Base-by-base conservation (phyloP, 2,888 invertebrate species). In the Platerodrilus igneus region DNA sequence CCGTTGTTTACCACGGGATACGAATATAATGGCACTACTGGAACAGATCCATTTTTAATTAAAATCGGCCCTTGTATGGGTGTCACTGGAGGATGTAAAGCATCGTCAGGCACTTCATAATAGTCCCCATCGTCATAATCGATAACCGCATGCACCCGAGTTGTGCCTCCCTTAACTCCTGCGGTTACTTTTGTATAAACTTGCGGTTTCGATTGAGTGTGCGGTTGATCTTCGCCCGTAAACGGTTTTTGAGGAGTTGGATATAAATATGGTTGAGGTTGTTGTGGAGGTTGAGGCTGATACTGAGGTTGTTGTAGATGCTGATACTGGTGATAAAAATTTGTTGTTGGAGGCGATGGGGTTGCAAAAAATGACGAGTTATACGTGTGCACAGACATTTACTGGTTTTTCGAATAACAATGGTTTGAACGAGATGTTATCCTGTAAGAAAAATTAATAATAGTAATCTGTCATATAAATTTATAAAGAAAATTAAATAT, bases 41-140 rank as follows among this genome's bases (percentile, higher is more conserved):
- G 90, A 32, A 89, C 87, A 26, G 82, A 79, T 41, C 88, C 88
- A 66, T 90, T 90, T 68, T 86, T 83, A 52, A 89, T 68, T 59
- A 79, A 81, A 63, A 90, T 89, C n/a, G 90, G 90, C 19, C 90
- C 90, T 67, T 88, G 87, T 41, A 89, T 84, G 15, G 89, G 89
- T 13, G 89, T 88, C 32, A 88, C 86, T 9, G 81, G 77, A 46
- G 80, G 77, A n/a, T 45, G 39, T 20, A 46, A 47, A 55, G 70
- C 67, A 26, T 72, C 76, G 47, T 77, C 74, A 49, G 73, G 73
- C 45, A 79, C 79, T 51, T 82, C 81, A 40, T 80, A 79, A 55
- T 80, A 77, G 48, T 72, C 71, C 1, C 36, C 33, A 42, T 75
- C 75, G 52, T 83, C 82, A 56, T 83, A 84, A 62, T 85, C 84